Evolutionary conservation across 1,140 invertebrate genomes (phyloP).

Genomic region (Leptinotarsa texana): DNA sequence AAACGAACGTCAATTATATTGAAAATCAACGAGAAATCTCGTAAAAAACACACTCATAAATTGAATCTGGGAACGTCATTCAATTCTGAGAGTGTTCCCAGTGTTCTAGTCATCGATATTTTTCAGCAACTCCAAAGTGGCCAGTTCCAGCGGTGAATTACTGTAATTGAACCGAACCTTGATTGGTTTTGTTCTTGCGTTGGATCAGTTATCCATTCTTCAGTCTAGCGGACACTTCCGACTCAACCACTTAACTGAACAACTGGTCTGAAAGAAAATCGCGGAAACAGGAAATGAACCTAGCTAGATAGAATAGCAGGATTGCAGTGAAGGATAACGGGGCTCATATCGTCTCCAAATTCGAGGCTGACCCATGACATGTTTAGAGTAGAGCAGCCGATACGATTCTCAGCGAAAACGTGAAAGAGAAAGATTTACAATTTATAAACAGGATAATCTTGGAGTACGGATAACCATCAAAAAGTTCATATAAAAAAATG

Average conservation of each 20-base stretch:
- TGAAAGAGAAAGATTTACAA: no score
- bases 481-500: no score
- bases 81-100: not conserved
- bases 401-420: no score
- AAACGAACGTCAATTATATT: no score
- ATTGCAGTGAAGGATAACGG: not conserved
- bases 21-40: no score
- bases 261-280: conserved; percentile 38
- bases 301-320: conserved; percentile 35
- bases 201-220: not conserved
- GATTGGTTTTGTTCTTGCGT: not conserved
- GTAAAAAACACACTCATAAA: no score
- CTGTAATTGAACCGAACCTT: conserved; percentile 9
- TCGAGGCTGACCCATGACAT: not conserved
- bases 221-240: conserved; percentile 31
- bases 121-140: not conserved
- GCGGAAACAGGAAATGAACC: conserved; percentile 41
- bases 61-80: not conserved
- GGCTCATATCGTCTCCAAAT: not conserved
- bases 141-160: conserved; percentile 7
- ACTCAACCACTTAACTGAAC: conserved; percentile 33
- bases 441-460: no score
- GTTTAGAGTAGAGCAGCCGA: no score
- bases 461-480: no score
- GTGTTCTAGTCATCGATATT: not conserved